Evolutionary conservation across 2,888 invertebrate species (phyloP).

Genomic region (Meiosimyza platycephala): DNA sequence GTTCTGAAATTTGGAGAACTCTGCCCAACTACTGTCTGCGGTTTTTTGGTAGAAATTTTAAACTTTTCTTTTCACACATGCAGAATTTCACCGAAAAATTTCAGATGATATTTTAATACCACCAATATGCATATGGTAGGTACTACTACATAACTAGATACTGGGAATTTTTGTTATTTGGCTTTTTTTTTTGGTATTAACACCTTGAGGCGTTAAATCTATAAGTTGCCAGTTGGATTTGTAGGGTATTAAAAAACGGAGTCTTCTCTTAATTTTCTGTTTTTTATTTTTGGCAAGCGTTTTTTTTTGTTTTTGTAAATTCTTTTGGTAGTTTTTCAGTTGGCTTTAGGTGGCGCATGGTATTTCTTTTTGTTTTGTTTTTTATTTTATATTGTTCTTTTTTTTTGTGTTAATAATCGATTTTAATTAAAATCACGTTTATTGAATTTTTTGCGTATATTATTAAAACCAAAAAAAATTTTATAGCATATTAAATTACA

Average conservation of each 20-base stretch:
- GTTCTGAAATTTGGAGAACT: background rate
- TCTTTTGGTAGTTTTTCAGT: background rate
- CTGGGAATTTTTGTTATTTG: background rate
- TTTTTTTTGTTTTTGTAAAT: background rate
- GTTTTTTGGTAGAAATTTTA: constrained; percentile 10
- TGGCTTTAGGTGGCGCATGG: background rate
- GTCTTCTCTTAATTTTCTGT: background rate
- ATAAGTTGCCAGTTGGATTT: background rate
- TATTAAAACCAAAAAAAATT: constrained; percentile 10
- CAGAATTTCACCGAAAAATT: constrained; percentile 2
- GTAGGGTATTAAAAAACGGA: background rate
- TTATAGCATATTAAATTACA: constrained; percentile 30
- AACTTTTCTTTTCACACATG: background rate
- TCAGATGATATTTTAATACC: background rate
- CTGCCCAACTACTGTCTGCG: constrained; percentile 3
- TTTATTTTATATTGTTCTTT: too few relatives aligned
- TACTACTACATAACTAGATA: background rate
- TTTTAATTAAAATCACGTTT: constrained; percentile 2
- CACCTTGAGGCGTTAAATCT: constrained; percentile 25
- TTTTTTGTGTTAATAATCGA: background rate
- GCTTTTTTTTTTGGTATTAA: constrained; percentile 3
- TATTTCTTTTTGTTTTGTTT: background rate
- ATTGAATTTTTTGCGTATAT: background rate
- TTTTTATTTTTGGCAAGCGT: background rate
- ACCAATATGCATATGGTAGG: background rate